Conservation (phyloP, 2,888 invertebrate species). For the Morinoia aosen region DNA sequence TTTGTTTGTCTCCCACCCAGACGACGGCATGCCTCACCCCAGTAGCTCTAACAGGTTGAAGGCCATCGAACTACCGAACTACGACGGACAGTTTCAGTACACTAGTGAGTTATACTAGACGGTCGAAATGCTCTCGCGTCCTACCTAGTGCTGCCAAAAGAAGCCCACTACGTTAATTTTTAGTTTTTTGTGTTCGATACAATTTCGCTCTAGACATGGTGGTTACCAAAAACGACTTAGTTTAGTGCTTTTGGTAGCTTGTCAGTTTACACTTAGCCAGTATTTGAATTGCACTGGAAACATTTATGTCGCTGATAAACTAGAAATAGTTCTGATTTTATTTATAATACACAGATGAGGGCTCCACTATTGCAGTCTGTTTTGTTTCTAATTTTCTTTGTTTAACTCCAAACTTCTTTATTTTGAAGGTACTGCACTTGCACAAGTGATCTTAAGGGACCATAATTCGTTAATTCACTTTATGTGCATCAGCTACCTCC, state of each 20-base stretch:
- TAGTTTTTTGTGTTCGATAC: not conserved
- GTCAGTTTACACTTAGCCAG: not conserved
- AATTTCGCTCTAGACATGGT: not conserved
- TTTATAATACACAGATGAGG: not conserved
- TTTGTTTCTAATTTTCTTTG: not conserved
- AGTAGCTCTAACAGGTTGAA: conserved; percentile 9
- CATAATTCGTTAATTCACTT: not conserved
- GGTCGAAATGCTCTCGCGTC: not conserved
- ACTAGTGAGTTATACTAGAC: conserved; percentile 79
- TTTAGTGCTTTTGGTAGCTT: not conserved
- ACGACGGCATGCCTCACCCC: conserved; percentile 40
- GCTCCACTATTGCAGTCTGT: not conserved
- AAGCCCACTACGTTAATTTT: not conserved
- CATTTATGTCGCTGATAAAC: not conserved
- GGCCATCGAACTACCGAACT: conserved; percentile 80
- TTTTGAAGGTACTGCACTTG: not conserved
- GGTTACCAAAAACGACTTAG: not conserved
- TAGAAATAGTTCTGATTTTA: not conserved
- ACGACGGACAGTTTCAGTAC: conserved; percentile 83
- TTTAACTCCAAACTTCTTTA: not conserved
- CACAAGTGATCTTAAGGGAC: not conserved
- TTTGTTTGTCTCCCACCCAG: conserved; percentile 70
- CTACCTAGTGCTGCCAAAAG: not conserved
- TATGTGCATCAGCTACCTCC: not conserved
- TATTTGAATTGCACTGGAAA: not conserved